Conservation (phyloP, 1,140 invertebrate genomes). For the Ruditapes philippinarum region DNA sequence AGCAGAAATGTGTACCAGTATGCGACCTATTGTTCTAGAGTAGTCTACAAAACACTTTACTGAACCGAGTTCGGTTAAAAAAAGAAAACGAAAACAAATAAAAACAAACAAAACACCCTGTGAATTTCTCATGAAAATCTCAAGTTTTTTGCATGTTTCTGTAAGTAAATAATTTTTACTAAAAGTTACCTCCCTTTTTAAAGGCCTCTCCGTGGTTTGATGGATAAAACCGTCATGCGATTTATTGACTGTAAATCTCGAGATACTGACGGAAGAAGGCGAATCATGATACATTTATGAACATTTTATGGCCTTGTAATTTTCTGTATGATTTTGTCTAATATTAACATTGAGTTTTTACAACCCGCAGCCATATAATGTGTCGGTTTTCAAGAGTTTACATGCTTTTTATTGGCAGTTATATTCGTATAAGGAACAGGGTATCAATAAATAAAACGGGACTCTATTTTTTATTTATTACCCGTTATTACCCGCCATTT, state of each 20-base stretch:
- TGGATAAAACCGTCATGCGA: background rate
- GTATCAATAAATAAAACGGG: constrained; percentile 18
- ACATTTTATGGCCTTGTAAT: constrained; percentile 60
- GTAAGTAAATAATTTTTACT: no score
- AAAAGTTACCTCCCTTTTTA: constrained; percentile 34
- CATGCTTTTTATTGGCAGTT: constrained; percentile 52
- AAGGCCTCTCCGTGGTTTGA: background rate
- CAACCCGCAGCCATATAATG: constrained; percentile 38
- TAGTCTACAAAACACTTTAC: no score
- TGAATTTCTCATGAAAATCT: no score
- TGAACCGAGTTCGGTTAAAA: no score
- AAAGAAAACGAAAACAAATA: no score
- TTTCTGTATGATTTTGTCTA: constrained; percentile 64
- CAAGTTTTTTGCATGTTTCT: no score
- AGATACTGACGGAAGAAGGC: background rate
- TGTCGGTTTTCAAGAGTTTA: constrained; percentile 62
- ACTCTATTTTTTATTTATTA: constrained; percentile 34
- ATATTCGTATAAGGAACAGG: background rate
- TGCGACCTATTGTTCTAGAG: no score
- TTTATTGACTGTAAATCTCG: constrained; percentile 49
- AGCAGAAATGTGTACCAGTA: no score
- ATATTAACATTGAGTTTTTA: constrained; percentile 61
- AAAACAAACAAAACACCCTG: no score
- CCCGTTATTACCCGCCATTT: background rate
- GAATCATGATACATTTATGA: constrained; percentile 55